These are phyloP conservation scores for Coecobrya sp. DNA, from an alignment of 2,888 invertebrate species.

Conservation along the genomic window DNA sequence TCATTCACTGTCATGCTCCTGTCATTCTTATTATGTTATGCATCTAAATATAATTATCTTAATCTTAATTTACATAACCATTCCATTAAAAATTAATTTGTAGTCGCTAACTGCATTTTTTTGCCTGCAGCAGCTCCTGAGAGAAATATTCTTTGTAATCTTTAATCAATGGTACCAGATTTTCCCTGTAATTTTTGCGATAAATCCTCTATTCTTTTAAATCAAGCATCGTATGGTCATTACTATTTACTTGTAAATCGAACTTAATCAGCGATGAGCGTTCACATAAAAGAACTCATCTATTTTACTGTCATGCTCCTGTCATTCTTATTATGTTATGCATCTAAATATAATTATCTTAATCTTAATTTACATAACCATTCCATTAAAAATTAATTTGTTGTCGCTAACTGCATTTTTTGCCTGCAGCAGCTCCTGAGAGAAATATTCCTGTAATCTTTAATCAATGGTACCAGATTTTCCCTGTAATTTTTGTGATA, in stretches of 20 bases:
- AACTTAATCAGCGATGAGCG: background rate
- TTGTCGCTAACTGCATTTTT: background rate
- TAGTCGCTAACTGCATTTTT: background rate
- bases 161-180: background rate
- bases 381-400: background rate
- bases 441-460: background rate
- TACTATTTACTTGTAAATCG: background rate
- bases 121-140: background rate
- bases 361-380: conserved; percentile 33
- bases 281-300: conserved; percentile 4
- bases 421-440: background rate
- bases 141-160: background rate
- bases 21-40: background rate
- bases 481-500: conserved; percentile 32
- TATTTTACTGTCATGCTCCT: conserved; percentile 18
- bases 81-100: background rate
- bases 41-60: no score
- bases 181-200: conserved; percentile 18
- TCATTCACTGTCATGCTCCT: conserved; percentile 1
- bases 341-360: no score
- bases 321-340: background rate
- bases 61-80: conserved; percentile 33
- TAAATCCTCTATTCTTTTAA: background rate
- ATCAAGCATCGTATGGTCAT: background rate
- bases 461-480: background rate